phyloP scores from a whole-genome alignment of 92 coral and sea anemone species.

The Nematostella vectensis region DNA sequence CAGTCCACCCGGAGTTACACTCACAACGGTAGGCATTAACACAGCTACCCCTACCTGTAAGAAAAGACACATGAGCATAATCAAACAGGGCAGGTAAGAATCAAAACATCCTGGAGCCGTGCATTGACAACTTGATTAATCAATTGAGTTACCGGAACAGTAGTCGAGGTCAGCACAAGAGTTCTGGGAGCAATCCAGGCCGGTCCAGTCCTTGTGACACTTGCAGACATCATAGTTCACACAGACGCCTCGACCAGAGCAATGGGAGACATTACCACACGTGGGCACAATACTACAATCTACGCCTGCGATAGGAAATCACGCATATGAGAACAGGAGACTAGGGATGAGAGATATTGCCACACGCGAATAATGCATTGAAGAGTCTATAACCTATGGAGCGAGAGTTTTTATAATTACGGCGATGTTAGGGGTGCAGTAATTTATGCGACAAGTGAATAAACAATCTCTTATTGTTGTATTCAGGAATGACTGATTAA shows the following conservation, averaged over 20 bases:
- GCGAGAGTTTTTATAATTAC: no score
- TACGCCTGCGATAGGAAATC: conserved; percentile 16
- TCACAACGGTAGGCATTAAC: conserved; percentile 38
- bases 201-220: conserved; percentile 59
- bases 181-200: conserved; percentile 40
- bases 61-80: no score
- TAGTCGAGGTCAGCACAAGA: conserved; percentile 52
- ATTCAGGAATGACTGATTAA: no score
- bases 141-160: conserved; percentile 61
- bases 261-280: conserved; percentile 46
- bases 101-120: no score
- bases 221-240: conserved; percentile 58
- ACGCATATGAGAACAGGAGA: neutral
- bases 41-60: conserved; percentile 44
- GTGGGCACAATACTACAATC: conserved; percentile 58
- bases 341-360: neutral
- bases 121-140: no score
- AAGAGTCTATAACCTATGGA: no score
- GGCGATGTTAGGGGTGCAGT: no score
- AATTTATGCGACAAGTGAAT: no score
- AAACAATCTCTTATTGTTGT: no score
- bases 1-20: conserved; percentile 52
- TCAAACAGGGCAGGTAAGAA: neutral
- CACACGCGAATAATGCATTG: conserved; percentile 2
- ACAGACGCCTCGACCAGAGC: conserved; percentile 55